Evolutionary conservation across 2,113 vertebrate genomes (phyloP).

Genomic region (Galemys pyrenaicus): DNA sequence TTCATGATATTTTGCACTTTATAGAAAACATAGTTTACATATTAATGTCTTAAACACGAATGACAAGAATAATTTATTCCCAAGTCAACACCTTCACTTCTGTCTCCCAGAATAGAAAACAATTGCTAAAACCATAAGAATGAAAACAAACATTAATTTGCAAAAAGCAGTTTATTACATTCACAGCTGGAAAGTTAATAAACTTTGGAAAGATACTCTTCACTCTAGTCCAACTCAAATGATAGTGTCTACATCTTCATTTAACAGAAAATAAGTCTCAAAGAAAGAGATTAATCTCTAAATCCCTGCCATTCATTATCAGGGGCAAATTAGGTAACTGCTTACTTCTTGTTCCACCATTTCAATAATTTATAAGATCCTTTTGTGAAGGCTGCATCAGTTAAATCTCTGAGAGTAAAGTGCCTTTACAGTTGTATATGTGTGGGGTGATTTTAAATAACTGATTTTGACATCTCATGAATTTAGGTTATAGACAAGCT

Average conservation of each 20-base stretch:
- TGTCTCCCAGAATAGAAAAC: background rate
- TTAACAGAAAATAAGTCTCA: slow-evolving; percentile 37
- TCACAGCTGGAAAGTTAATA: slow-evolving; percentile 72
- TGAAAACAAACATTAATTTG: slow-evolving; percentile 65
- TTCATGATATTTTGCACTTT: background rate
- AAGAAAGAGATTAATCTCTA: slow-evolving; percentile 27
- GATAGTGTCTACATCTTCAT: slow-evolving; percentile 65
- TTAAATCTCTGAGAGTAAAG: slow-evolving; percentile 48
- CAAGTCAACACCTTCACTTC: slow-evolving; percentile 41
- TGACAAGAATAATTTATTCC: background rate
- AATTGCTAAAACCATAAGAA: slow-evolving; percentile 55
- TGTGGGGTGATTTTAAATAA: slow-evolving; percentile 59
- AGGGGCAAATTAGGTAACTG: slow-evolving; percentile 48
- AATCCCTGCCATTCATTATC: slow-evolving; percentile 4
- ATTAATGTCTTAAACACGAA: slow-evolving; percentile 10
- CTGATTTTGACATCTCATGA: slow-evolving; percentile 31
- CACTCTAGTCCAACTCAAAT: slow-evolving; percentile 31
- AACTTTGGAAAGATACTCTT: slow-evolving; percentile 61
- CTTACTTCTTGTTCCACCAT: slow-evolving; percentile 3
- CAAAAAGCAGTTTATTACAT: slow-evolving; percentile 67
- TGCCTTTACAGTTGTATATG: slow-evolving; percentile 16
- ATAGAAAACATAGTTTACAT: slow-evolving; percentile 4
- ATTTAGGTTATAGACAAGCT: background rate
- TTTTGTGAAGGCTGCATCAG: slow-evolving; percentile 39
- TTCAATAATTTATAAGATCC: slow-evolving; percentile 70